Percentiles rank a stretch among this genome's conserved stretches.
Conservation (phyloP, 2,113 vertebrate species). For the Perca fluviatilis region DNA sequence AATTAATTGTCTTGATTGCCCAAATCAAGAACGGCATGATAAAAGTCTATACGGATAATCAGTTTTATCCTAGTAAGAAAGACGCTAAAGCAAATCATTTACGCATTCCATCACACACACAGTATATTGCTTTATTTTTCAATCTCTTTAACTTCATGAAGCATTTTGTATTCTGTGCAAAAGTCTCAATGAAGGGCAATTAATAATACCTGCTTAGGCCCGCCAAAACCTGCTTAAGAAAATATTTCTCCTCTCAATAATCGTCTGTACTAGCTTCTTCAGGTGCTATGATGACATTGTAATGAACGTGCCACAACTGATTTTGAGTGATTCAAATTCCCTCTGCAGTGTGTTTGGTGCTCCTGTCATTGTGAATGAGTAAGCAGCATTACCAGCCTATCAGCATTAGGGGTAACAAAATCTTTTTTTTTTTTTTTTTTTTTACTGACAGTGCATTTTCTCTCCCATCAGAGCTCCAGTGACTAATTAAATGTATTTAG, state of each 20-base stretch:
- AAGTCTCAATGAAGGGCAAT: slow-evolving; percentile 28
- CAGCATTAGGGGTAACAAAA: slow-evolving; percentile 75
- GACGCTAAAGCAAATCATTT: slow-evolving; percentile 9
- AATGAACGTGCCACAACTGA: slow-evolving; percentile 70
- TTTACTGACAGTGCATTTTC: slow-evolving; percentile 84
- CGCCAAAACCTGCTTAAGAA: slow-evolving; percentile 30
- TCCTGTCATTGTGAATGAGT: slow-evolving; percentile 70
- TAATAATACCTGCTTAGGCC: slow-evolving; percentile 48
- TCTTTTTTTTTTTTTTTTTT: slow-evolving; percentile 55
- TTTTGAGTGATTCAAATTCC: slow-evolving; percentile 63
- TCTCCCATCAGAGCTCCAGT: slow-evolving; percentile 76
- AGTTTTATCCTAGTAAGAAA: background rate
- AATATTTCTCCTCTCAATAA: slow-evolving; percentile 49
- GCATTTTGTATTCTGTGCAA: background rate
- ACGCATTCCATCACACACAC: slow-evolving; percentile 18
- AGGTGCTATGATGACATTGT: slow-evolving; percentile 68
- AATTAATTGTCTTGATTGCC: background rate
- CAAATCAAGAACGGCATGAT: slow-evolving; percentile 31
- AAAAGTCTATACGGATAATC: slow-evolving; percentile 24
- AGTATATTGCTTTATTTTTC: slow-evolving; percentile 14
- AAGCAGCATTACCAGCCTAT: slow-evolving; percentile 69
- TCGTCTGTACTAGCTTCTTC: slow-evolving; percentile 50
- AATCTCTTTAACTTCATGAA: slow-evolving; percentile 7
- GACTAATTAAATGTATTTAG: slow-evolving; percentile 88
- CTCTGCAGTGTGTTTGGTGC: slow-evolving; percentile 47